Base-by-base conservation (phyloP, 2,113 vertebrate genomes). In the Pionites leucogaster region DNA sequence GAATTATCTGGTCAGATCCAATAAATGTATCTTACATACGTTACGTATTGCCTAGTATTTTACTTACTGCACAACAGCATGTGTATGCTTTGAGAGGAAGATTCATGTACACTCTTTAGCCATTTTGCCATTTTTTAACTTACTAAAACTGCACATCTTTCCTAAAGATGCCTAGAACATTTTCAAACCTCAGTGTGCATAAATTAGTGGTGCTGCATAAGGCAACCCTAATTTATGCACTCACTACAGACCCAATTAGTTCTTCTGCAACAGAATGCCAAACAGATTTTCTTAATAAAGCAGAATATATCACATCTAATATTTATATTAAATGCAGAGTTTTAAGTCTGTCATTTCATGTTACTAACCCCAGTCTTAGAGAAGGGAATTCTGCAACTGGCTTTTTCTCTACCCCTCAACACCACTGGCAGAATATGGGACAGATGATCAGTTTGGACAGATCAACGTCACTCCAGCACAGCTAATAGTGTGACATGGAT, bases 121-220 rank as follows among this genome's bases (percentile, higher is more conserved):
- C 39, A 50, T 84, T 76, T 79, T 59, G 15, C 10, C 8, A 4
- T 24, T 71, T 87, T 59, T 86, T n/a, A 91, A 16, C 17, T 70
- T 55, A 5, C 6, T 33, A 39, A 59, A 89, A 57, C 39, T 11
- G 19, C 81, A 53, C n/a, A 70, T 52, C 37, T 33, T 71, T 42
- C 42, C 88, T 50, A 29, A 82, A 93, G 53, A 79, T 13, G 53
- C 17, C 65, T 27, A 85, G 42, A 93, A 82, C 15, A 31, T 28
- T 52, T 85, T 31, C 72, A 88, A 72, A 52, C 72, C 35, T 79
- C 63, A 1, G 1, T 15, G 52, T 67, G 74, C 87, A 92, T 81
- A 87, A 94, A 88, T 96, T 29, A 96, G 63, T 81, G 52, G 39
- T 49, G 80, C 74, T 91, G 91, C 86, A 91, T 44, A 86, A 93